Evolutionary conservation across 2,797 vertebrate species (phyloP), one percentile per base, ranked within the genome.

Genomic region (Cirrhinus molitorella): DNA sequence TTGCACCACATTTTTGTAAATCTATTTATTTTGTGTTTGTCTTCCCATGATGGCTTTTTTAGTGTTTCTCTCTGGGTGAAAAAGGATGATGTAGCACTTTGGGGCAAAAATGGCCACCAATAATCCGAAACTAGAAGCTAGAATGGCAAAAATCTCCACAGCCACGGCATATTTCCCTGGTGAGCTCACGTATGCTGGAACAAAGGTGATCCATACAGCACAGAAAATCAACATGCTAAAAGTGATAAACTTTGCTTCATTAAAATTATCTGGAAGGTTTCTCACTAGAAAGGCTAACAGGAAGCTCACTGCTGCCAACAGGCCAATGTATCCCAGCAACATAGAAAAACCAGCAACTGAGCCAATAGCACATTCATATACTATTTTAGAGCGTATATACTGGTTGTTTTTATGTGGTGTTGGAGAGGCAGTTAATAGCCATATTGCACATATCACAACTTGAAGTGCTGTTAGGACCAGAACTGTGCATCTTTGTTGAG

Each of bases 401-500:
- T 85, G 66, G 0, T 79, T 92, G 88, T 93, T 94, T 88, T 92
- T 93, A 80, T 90, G 73, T 25, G 91, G 92, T 17, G 40, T 55
- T 25, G 93, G 86, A 89, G 84, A 93, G 17, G 7, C 77, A 16
- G 85, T 87, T 83, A 89, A 0, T 53, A 94, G 87, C 94, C 94
- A 94, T 5, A 89, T 51, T 1, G 71, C 45, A 86, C 94, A 79
- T 65, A 90, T 88, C 12, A 82, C 59, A 12, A 82, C 85, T 17
- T 90, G 88, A 4, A 90, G 28, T 9, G 74, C 83, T 0, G 91
- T 93, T 88, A 88, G 43, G 89, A 5, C 11, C 80, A 92, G 34
- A 86, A 86, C 93, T 11, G 90, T 94, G 51, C 92, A 92, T 85
- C 93, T 92, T 86, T 95, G 94, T 70, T 92, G 92, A 4, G 86